phyloP scores from a whole-genome alignment of 92 coral and sea anemone genomes.

The Porites lobata region DNA sequence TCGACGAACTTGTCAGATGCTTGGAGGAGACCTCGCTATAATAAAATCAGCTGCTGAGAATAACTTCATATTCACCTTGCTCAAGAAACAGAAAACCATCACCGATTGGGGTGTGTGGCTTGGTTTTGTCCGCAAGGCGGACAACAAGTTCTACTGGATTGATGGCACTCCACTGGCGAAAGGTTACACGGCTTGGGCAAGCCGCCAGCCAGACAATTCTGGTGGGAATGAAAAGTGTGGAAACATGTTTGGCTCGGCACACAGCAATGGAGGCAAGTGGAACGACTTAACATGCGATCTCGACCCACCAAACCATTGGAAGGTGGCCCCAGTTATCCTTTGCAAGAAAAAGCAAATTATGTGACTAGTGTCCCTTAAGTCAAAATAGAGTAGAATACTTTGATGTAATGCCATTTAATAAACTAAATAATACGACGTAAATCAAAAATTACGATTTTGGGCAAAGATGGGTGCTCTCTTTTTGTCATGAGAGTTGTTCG shows the following conservation, averaged over 20 bases:
- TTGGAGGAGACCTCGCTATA: constrained; percentile 18
- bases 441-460: too few relatives aligned
- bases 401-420: too few relatives aligned
- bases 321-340: constrained; percentile 12
- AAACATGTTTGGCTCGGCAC: neutral
- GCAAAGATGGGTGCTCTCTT: too few relatives aligned
- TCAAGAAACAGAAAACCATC: constrained; percentile 11
- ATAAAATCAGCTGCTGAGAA: constrained; percentile 2
- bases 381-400: too few relatives aligned
- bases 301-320: neutral
- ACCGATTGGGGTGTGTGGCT: neutral
- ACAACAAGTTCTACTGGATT: constrained; percentile 25
- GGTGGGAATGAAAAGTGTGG: neutral
- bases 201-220: neutral
- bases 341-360: neutral
- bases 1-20: constrained; percentile 22
- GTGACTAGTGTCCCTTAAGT: too few relatives aligned
- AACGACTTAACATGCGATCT: neutral
- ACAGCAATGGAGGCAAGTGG: neutral
- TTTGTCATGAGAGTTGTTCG: too few relatives aligned
- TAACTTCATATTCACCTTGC: constrained; percentile 8
- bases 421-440: too few relatives aligned
- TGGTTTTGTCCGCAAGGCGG: neutral
- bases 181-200: neutral
- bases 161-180: constrained; percentile 14